phyloP scores from a whole-genome alignment of 1,140 invertebrate genomes.

The Hetaerina americana region DNA sequence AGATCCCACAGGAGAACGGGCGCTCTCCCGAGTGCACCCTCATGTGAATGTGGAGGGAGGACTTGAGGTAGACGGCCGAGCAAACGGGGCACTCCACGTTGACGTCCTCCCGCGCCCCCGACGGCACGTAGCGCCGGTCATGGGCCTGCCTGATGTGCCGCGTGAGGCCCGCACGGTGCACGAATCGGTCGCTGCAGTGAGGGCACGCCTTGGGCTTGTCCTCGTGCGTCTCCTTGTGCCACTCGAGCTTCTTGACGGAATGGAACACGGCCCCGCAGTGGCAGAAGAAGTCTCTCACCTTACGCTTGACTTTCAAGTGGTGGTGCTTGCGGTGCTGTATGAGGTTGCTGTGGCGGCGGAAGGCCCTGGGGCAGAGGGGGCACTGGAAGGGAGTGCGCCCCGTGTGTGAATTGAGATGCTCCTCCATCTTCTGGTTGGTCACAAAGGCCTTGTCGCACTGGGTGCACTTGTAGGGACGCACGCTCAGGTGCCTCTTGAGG shows the following conservation, averaged over 20 bases:
- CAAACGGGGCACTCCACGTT: constrained; percentile 70
- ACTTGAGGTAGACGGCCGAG: constrained; percentile 60
- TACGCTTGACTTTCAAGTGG: constrained; percentile 49
- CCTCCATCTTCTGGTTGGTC: constrained; percentile 59
- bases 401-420: constrained; percentile 69
- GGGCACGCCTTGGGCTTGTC: constrained; percentile 67
- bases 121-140: constrained; percentile 56
- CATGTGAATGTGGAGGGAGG: constrained; percentile 68
- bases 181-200: constrained; percentile 69
- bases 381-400: constrained; percentile 70
- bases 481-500: constrained; percentile 60
- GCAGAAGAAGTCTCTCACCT: constrained; percentile 62
- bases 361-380: constrained; percentile 65
- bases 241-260: constrained; percentile 64
- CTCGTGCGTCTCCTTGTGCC: constrained; percentile 76
- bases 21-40: constrained; percentile 58
- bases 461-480: constrained; percentile 60
- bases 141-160: constrained; percentile 69
- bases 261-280: constrained; percentile 68
- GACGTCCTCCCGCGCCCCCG: constrained; percentile 40
- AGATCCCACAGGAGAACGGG: constrained; percentile 64
- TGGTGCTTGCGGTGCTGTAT: constrained; percentile 66
- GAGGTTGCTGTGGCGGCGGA: constrained; percentile 69
- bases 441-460: constrained; percentile 70
- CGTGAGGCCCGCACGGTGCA: constrained; percentile 65